A percentile compares a stretch with the other conserved stretches of the same genome.
Evolutionary conservation across 2,113 vertebrate species (phyloP).

Genomic region (Andinoacara biseriatus): DNA sequence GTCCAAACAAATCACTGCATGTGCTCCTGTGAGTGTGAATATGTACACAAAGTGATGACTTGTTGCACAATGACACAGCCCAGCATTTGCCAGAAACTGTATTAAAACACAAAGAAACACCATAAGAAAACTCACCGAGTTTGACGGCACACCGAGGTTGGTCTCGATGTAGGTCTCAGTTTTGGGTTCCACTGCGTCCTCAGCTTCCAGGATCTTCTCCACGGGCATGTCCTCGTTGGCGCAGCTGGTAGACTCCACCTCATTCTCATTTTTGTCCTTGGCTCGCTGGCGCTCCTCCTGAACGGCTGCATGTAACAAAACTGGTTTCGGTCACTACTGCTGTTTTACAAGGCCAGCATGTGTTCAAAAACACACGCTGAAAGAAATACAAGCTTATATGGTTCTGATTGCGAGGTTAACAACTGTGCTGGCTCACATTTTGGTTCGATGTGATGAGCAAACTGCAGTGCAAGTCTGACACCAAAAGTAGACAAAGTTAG

Average conservation of each 20-base stretch:
- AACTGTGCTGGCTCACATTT: not conserved
- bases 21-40: not conserved
- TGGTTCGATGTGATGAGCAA: not conserved
- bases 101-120: not conserved
- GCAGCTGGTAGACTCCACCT: slow-evolving; percentile 93
- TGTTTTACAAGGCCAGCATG: slow-evolving; percentile 47
- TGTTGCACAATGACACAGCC: not conserved
- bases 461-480: not conserved
- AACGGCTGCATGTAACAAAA: slow-evolving; percentile 85
- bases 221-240: slow-evolving; percentile 98
- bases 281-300: slow-evolving; percentile 98
- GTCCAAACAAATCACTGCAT: not conserved
- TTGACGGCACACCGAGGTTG: slow-evolving; percentile 89
- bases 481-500: too few species aligned
- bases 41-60: slow-evolving; percentile 1
- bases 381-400: not conserved
- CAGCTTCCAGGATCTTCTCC: slow-evolving; percentile 97
- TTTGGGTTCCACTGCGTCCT: slow-evolving; percentile 97
- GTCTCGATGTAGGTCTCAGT: slow-evolving; percentile 97
- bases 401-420: not conserved
- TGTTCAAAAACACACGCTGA: not conserved
- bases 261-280: slow-evolving; percentile 92
- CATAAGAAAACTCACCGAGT: slow-evolving; percentile 86
- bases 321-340: slow-evolving; percentile 81
- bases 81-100: not conserved